Conservation (phyloP, 2,113 vertebrate genomes). For the Carassius carassius region DNA sequence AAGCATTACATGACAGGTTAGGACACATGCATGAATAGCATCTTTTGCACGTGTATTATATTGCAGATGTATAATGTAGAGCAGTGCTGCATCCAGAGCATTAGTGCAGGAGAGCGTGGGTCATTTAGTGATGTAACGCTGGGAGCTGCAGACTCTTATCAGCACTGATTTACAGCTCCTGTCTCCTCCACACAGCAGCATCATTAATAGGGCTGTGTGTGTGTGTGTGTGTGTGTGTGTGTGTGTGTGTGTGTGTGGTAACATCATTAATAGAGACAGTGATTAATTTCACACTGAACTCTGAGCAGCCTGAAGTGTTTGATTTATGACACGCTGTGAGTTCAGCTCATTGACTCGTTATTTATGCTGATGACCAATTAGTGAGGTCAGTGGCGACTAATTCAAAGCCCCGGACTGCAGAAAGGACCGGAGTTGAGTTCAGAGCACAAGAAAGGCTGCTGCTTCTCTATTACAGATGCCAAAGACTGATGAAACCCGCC, state of each 20-base stretch:
- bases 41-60: neutral
- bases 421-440: neutral
- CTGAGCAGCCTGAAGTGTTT: constrained; percentile 22
- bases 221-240: no score
- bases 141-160: constrained; percentile 27
- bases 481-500: neutral
- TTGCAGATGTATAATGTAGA: neutral
- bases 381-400: constrained; percentile 15
- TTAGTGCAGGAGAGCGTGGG: constrained; percentile 7
- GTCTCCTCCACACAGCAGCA: constrained; percentile 7
- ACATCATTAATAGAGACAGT: constrained; percentile 35
- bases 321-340: constrained; percentile 28
- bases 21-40: neutral
- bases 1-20: neutral
- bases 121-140: neutral
- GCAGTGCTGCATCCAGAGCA: neutral
- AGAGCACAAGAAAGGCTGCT: neutral
- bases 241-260: neutral
- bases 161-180: constrained; percentile 32
- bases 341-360: constrained; percentile 38
- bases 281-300: constrained; percentile 36
- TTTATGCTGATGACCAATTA: constrained; percentile 41
- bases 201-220: constrained; percentile 25
- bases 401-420: neutral
- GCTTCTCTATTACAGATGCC: neutral